These are phyloP conservation scores for Rallus limicola DNA, from an alignment of 2,113 vertebrate genomes.

Conservation along the genomic window DNA sequence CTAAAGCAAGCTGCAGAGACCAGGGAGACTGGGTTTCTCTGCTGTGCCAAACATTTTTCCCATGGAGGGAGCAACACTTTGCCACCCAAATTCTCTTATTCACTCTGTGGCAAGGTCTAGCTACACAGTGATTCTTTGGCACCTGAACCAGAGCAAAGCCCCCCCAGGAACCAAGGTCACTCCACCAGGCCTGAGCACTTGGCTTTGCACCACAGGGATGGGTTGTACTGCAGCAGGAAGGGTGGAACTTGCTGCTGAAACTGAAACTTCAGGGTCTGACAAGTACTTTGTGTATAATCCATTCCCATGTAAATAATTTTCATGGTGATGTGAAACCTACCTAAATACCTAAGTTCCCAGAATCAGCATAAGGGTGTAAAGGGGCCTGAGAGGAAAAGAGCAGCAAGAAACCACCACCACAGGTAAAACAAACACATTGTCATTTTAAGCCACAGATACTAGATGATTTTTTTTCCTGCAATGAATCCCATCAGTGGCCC, in stretches of 20 bases:
- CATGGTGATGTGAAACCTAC: not conserved
- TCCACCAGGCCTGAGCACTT: not conserved
- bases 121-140: not conserved
- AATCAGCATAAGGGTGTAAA: not conserved
- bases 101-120: not conserved
- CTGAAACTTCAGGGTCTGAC: not conserved
- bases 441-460: not conserved
- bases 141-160: not conserved
- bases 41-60: not conserved
- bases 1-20: not conserved
- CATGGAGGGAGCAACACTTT: rapidly evolving
- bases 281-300: not conserved
- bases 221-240: not conserved
- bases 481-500: not conserved
- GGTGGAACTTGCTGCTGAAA: not conserved
- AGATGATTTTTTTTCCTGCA: not conserved
- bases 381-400: not conserved
- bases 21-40: rapidly evolving
- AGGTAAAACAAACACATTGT: not conserved
- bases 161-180: not conserved
- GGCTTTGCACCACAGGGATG: not conserved
- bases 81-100: not conserved
- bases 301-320: not conserved
- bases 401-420: not conserved
- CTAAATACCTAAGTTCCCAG: not conserved